These are phyloP conservation scores for Pampusana beccarii DNA, from an alignment of 2,113 vertebrate genomes.

Conservation along the genomic window DNA sequence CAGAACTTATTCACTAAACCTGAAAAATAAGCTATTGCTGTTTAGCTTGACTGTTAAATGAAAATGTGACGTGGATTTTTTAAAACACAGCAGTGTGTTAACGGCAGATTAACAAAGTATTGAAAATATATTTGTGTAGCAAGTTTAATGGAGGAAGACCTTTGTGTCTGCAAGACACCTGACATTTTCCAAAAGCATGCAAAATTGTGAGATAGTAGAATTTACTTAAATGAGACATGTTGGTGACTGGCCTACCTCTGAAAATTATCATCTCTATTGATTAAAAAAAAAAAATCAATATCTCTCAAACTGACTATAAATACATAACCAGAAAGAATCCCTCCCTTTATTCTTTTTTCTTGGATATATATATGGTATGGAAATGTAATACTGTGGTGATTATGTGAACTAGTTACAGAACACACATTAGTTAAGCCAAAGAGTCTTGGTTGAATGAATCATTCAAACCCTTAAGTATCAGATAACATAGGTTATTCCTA, in stretches of 20 bases:
- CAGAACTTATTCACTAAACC: not conserved
- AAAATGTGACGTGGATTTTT: not conserved
- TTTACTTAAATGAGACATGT: not conserved
- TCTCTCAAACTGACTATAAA: not conserved
- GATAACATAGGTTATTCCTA: not conserved
- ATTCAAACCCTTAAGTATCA: not conserved
- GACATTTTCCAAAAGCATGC: not conserved
- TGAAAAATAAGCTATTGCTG: not conserved
- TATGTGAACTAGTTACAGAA: not conserved
- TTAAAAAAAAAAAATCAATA: not conserved
- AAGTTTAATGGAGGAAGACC: not conserved
- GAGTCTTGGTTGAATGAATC: not conserved
- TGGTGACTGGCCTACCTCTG: not conserved
- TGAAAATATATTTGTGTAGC: not conserved
- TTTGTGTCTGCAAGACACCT: not conserved
- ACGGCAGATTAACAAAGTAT: not conserved
- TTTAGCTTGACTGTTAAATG: not conserved
- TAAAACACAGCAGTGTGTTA: not conserved
- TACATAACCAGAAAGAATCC: not conserved
- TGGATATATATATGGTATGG: fast-evolving
- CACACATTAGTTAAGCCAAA: not conserved
- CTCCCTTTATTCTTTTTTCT: not conserved
- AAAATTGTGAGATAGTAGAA: not conserved
- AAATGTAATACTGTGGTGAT: not conserved
- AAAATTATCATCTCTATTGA: not conserved